Evolutionary conservation across 2,113 vertebrate genomes (phyloP).

Genomic region (Smithornis capensis): DNA sequence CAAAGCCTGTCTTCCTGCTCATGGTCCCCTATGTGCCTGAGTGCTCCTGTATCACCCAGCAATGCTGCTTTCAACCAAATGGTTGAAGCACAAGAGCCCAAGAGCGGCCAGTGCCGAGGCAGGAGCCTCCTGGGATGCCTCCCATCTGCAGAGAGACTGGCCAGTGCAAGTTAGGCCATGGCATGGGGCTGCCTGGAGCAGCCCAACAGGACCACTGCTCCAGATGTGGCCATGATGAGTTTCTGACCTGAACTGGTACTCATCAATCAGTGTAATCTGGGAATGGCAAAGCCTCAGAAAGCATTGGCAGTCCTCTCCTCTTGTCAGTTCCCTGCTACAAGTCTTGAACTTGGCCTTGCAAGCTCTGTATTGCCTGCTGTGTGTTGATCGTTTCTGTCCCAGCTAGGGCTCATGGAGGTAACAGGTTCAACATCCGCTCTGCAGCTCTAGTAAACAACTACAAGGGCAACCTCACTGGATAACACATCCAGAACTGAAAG

Average conservation of each 20-base stretch:
- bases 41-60: not conserved
- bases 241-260: not conserved
- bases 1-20: not conserved
- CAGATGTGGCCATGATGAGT: not conserved
- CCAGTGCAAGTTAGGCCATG: not conserved
- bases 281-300: not conserved
- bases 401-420: not conserved
- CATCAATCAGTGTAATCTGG: not conserved
- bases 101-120: accelerated
- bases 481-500: not conserved
- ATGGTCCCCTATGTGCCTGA: not conserved
- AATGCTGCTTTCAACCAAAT: not conserved
- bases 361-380: not conserved
- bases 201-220: not conserved
- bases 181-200: not conserved
- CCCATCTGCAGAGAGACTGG: not conserved
- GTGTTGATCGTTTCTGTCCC: not conserved
- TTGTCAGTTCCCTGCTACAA: not conserved
- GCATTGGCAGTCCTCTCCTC: not conserved
- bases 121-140: not conserved
- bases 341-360: not conserved
- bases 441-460: not conserved
- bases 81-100: not conserved
- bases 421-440: not conserved
- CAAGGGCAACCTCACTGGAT: not conserved